A percentile compares a stretch with the other conserved stretches of the same genome.
Conservation (phyloP, 1,140 invertebrate genomes). For the Drosophila arizonae region DNA sequence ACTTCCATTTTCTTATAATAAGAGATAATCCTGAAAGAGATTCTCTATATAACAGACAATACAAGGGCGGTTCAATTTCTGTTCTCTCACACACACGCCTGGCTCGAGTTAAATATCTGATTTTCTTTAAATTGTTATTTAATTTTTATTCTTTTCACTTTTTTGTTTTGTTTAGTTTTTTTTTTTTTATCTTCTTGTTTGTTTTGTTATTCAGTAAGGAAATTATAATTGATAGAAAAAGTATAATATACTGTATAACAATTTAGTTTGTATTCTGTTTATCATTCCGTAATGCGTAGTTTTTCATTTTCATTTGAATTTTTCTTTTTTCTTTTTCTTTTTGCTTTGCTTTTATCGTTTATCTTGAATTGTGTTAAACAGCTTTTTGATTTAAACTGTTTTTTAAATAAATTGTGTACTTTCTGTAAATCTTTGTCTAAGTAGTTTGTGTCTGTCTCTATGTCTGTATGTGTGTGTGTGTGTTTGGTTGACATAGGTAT, state of each 20-base stretch:
- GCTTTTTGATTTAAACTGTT: slow-evolving; percentile 40
- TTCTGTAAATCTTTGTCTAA: slow-evolving; percentile 38
- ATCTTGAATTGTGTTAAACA: slow-evolving; percentile 44
- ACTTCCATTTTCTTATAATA: too few relatives aligned
- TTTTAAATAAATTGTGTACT: slow-evolving; percentile 46
- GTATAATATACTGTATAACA: slow-evolving; percentile 83
- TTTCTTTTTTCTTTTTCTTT: slow-evolving; percentile 24
- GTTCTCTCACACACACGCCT: too few relatives aligned
- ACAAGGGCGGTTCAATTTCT: too few relatives aligned
- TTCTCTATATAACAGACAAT: too few relatives aligned
- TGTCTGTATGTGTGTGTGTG: slow-evolving; percentile 2
- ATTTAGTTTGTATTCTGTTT: slow-evolving; percentile 72
- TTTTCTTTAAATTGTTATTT: slow-evolving; percentile 75
- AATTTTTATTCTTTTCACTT: slow-evolving; percentile 77
- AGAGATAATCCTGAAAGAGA: too few relatives aligned
- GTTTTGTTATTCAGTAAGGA: slow-evolving; percentile 78
- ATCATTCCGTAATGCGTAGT: slow-evolving; percentile 39
- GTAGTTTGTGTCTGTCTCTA: slow-evolving; percentile 11
- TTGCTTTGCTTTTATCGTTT: slow-evolving; percentile 57
- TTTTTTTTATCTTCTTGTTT: slow-evolving; percentile 39
- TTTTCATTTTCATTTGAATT: slow-evolving; percentile 16
- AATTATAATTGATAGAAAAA: slow-evolving; percentile 83
- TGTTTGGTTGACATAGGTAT: slow-evolving; percentile 25
- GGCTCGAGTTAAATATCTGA: not conserved
- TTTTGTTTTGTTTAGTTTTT: slow-evolving; percentile 5